A percentile compares a stretch with the other conserved stretches of the same genome.
Conservation (phyloP, 2,888 invertebrate species). For the Pseudococcus jackbeardsleyi region DNA sequence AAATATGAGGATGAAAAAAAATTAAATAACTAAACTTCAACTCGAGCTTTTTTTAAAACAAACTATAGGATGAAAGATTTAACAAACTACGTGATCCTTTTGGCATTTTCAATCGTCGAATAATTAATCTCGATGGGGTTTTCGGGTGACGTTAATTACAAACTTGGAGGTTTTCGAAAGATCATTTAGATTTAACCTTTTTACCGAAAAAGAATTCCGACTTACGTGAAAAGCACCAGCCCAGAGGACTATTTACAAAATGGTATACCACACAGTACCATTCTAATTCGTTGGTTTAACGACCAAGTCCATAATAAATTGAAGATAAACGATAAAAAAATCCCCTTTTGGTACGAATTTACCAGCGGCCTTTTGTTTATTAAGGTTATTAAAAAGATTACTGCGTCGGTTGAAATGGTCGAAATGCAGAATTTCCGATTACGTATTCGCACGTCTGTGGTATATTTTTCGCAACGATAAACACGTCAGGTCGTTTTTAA, state of each 20-base stretch:
- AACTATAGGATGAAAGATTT: not conserved
- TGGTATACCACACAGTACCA: not conserved
- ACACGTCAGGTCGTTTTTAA: not conserved
- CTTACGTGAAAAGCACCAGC: not conserved
- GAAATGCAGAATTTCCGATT: not conserved
- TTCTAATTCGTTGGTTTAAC: not conserved
- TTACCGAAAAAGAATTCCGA: not conserved
- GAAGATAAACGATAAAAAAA: slow-evolving; percentile 6
- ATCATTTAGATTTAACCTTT: not conserved
- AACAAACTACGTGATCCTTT: not conserved
- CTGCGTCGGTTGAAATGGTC: not conserved
- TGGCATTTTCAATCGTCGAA: not conserved
- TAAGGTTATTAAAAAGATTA: slow-evolving; percentile 5
- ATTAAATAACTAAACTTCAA: slow-evolving; percentile 5
- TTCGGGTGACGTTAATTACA: not conserved
- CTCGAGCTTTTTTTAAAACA: not conserved
- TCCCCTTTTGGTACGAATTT: not conserved
- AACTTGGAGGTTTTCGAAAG: not conserved
- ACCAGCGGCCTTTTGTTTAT: not conserved
- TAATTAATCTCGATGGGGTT: not conserved
- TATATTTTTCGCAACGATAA: slow-evolving; percentile 11
- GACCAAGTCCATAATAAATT: not conserved
- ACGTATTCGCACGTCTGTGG: slow-evolving; percentile 8
- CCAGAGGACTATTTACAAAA: not conserved
- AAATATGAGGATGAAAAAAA: slow-evolving; percentile 10